phyloP scores from a whole-genome alignment of 2,888 invertebrate genomes.

The Stomorhina lunata region DNA sequence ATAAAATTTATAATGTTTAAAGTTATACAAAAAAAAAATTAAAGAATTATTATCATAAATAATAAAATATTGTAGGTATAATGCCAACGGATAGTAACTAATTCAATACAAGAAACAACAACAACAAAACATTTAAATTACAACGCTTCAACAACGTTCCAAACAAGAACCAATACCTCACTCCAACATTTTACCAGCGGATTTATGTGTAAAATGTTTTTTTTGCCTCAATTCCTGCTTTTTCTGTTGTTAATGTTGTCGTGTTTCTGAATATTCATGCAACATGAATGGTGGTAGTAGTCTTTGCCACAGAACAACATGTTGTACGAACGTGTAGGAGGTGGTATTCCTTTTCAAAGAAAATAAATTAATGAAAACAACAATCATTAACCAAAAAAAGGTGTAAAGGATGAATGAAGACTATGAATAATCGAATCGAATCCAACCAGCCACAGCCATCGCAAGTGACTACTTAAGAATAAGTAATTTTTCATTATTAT shows the following conservation, averaged over 20 bases:
- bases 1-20: too few species aligned
- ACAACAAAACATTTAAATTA: neutral
- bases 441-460: neutral
- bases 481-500: conserved; percentile 1
- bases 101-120: neutral
- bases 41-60: conserved; percentile 37
- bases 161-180: too few species aligned
- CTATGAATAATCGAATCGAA: neutral
- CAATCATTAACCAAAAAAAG: conserved; percentile 29
- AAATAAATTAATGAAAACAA: neutral
- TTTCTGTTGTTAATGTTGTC: neutral
- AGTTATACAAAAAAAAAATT: too few species aligned
- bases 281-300: neutral
- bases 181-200: neutral
- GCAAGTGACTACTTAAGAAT: too few species aligned
- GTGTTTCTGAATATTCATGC: neutral
- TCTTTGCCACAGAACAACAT: too few species aligned
- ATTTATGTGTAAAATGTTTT: neutral
- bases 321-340: too few species aligned
- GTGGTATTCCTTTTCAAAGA: conserved; percentile 18
- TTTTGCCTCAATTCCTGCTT: neutral
- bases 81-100: conserved; percentile 18
- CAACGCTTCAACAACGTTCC: neutral
- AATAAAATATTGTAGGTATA: conserved; percentile 35
- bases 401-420: conserved; percentile 15